Evolutionary conservation across 92 coral and sea anemone genomes (phyloP).

Genomic region (Phenganax subtilis): DNA sequence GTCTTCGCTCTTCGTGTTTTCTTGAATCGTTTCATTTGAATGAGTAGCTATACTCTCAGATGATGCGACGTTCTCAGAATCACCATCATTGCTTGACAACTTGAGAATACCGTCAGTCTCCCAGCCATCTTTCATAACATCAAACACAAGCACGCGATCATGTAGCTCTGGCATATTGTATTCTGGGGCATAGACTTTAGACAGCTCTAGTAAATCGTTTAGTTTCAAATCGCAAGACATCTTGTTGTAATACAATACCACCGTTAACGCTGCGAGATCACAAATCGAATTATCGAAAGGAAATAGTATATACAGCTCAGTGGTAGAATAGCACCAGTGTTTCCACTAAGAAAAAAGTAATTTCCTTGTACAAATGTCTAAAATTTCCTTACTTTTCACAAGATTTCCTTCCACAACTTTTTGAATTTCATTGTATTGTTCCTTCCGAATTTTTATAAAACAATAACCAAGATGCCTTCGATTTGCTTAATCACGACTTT

Average conservation of each 20-base stretch:
- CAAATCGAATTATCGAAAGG: neutral
- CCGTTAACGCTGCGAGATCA: neutral
- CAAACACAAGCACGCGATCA: slow-evolving; percentile 25
- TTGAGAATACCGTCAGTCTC: neutral
- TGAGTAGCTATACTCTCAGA: neutral
- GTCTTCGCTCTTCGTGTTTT: neutral
- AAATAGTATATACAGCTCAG: neutral
- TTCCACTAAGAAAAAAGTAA: too few relatives aligned
- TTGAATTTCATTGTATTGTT: too few relatives aligned
- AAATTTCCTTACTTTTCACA: too few relatives aligned
- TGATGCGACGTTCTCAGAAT: neutral
- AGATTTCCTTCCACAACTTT: too few relatives aligned
- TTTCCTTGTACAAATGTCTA: too few relatives aligned
- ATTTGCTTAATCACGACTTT: too few relatives aligned
- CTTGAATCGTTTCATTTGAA: neutral
- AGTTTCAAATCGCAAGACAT: slow-evolving; percentile 27
- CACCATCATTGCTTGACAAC: neutral
- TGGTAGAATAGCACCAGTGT: neutral
- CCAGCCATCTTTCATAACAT: slow-evolving; percentile 37
- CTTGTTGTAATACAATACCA: neutral
- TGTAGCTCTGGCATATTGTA: slow-evolving; percentile 35
- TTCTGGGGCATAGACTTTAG: slow-evolving; percentile 27
- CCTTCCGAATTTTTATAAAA: too few relatives aligned
- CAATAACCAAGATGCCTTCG: too few relatives aligned
- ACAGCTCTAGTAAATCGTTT: slow-evolving; percentile 12